Evolutionary conservation across 2,888 invertebrate species (phyloP).

Genomic region (Acholoe squamosa): DNA sequence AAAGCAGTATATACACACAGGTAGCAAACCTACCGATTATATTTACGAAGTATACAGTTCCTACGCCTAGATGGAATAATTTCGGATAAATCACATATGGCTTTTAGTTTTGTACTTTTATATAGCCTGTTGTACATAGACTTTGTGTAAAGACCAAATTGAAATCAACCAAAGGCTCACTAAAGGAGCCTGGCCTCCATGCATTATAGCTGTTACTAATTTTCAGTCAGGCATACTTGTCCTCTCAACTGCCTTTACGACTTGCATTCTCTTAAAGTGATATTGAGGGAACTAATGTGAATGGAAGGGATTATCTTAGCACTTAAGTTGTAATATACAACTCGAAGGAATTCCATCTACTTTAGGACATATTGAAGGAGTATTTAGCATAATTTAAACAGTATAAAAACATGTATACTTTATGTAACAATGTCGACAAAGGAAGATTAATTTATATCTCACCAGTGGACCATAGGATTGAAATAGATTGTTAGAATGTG

Average conservation of each 20-base stretch:
- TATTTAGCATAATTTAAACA: background rate
- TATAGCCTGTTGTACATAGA: conserved; percentile 32
- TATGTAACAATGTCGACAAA: background rate
- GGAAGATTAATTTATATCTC: conserved; percentile 19
- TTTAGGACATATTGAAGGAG: background rate
- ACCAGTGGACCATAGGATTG: background rate
- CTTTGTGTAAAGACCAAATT: background rate
- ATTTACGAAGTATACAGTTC: background rate
- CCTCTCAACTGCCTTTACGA: background rate
- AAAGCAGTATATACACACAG: background rate
- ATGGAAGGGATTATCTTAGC: background rate
- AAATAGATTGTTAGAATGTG: background rate
- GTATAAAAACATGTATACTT: background rate
- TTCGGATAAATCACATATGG: conserved; percentile 31
- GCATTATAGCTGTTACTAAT: background rate
- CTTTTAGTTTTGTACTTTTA: conserved; percentile 41
- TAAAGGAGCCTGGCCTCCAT: background rate
- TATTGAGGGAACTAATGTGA: background rate
- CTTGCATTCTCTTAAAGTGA: conserved; percentile 2
- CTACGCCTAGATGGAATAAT: background rate
- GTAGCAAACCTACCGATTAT: background rate
- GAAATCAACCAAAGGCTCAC: background rate
- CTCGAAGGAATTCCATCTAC: background rate
- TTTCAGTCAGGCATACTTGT: background rate
- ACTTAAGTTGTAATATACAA: background rate